Evolutionary conservation across 2,888 invertebrate species (phyloP), one percentile per base, ranked within the genome.

Genomic region (Tinea pellionella): DNA sequence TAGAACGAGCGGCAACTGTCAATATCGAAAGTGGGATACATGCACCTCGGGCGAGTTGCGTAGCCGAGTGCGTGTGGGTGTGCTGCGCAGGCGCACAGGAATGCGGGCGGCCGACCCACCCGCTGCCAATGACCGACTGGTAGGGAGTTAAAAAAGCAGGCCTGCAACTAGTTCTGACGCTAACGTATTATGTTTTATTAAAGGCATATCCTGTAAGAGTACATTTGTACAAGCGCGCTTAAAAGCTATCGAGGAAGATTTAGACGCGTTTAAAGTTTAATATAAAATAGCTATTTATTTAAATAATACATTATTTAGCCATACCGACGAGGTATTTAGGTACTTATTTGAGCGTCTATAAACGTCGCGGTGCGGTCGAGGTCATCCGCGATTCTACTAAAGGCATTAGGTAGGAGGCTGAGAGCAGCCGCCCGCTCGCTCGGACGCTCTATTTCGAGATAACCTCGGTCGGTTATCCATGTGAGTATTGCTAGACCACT

Each of bases 41-140:
- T 16, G 47, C 47, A 19, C 53, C 12, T 42, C 59, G 19, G 37
- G 32, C 59, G 11, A 42, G 42, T 41, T 24, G 43, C 59, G 42
- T 13, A 19, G 59, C 42, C 3, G 13, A 43, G 19, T 59, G 59
- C 42, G 59, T 59, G 59, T 59, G 42, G 42, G 59, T 18, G 47
- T 13, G 47, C 29, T 74, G 80, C 80, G 79, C 80, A 66, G 72
- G 78, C 79, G 81, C 83, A 77, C 76, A 82, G 84, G 86, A 85
- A 85, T 85, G 85, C 79, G 80, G 84, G 84, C 79, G 79, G 80
- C 72, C 76, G 78, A 78, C 75, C 80, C 81, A 77, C 74, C 79
- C 80, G 81, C 83, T 80, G 85, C 84, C 86, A 85, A 84, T 83
- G 86, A 85, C 86, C 86, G 85, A 80, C 75, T 74, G 53, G 73